Base-by-base conservation (phyloP, 2,113 vertebrate species). In the Ariopsis seemanni region DNA sequence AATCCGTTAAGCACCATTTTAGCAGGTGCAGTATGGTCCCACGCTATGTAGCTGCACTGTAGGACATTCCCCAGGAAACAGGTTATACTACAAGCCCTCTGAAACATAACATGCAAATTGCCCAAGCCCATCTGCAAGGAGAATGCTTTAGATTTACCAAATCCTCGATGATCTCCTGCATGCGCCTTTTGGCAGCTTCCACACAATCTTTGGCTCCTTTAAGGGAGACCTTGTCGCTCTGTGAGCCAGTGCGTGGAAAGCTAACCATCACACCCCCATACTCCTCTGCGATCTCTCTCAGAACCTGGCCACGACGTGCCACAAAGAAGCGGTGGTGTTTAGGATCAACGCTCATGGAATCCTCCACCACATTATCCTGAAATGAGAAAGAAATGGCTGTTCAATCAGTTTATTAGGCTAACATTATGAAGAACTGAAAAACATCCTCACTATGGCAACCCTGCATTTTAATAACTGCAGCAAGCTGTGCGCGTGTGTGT, bases 141-240 rank as follows among this genome's bases (percentile, higher is more conserved):
- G 27, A 72, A 74, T 17, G 30, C n/a, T 1, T 81, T 48, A 82
- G 60, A 82, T 62, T 82, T 77, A 99, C 98, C 97, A 99, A 93
- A 91, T 99, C 98, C 88, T 99, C 97, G 0, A 98, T 95, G 86
- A 99, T 97, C 94, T 99, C 98, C 90, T 93, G 96, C 93, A 99
- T 99, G 90, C 97, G 97, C 87, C 97, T 99, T 93, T 97, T 99
- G 90, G 98, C 98, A 27, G 97, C 98, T 91, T 99, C 97, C 91
- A 99, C 98, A 20, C 98, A 99, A 71, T 99, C 98, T 93, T 99
- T 98, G 93, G 98, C 98, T 74, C 98, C 98, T 91, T 99, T 99
- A 72, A 99, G 96, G 27, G 96, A 97, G 90, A 99, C 97, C 84
- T 94, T 97, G 20, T 99, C 98, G 0, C 97, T 99, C 91, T 97